A percentile compares a stretch with the other conserved stretches of the same genome.
Evolutionary conservation across 2,113 vertebrate species (phyloP).

Genomic region (Psophia crepitans): DNA sequence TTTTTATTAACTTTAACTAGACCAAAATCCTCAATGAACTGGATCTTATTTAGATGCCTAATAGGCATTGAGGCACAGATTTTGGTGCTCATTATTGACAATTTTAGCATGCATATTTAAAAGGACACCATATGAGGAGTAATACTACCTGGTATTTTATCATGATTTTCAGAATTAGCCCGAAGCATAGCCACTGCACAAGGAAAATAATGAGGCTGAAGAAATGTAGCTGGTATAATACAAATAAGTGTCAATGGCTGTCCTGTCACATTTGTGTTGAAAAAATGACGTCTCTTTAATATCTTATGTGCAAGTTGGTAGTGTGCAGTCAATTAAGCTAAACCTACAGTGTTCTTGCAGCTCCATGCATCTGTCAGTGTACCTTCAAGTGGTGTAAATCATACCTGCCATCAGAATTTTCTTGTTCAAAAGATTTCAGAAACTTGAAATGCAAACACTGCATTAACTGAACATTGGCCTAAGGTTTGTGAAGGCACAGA

Average conservation of each 20-base stretch:
- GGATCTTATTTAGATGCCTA: neutral
- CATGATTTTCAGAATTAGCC: neutral
- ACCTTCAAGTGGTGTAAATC: neutral
- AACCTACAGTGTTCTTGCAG: neutral
- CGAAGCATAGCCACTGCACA: neutral
- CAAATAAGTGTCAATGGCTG: neutral
- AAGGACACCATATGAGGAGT: neutral
- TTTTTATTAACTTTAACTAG: neutral
- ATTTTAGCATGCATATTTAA: neutral
- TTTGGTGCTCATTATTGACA: neutral
- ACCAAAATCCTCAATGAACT: neutral
- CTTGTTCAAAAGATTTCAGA: neutral
- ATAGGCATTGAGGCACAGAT: neutral
- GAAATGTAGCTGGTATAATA: neutral
- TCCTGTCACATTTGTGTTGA: neutral
- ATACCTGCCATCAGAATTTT: neutral
- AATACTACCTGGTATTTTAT: neutral
- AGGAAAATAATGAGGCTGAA: neutral
- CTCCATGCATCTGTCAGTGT: neutral
- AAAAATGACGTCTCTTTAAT: neutral
- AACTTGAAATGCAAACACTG: neutral
- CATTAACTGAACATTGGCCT: neutral
- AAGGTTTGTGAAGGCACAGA: neutral
- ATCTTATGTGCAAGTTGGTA: neutral
- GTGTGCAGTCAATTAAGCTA: neutral